Base-by-base conservation (phyloP, 2,888 invertebrate genomes). In the Ptychoptera albimana region DNA sequence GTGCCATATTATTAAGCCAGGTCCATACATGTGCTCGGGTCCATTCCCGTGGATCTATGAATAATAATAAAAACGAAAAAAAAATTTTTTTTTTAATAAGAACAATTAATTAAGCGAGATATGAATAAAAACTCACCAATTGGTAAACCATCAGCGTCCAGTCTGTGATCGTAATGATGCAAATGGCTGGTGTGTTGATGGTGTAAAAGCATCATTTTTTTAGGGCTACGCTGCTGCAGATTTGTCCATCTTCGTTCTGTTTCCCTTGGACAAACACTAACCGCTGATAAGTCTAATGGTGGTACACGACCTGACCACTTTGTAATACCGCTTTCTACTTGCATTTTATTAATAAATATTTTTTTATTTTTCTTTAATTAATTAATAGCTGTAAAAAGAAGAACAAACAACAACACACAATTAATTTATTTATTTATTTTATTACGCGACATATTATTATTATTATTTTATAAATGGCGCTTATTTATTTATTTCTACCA, bases 11-110 rank as follows among this genome's bases (percentile, higher is more conserved):
- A 45, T 65, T 63, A 11, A 77, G 58, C 82, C 83, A 83, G 45
- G 70, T 65, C 45, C 73, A 74, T 2, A 83, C 83, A 54, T 82
- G 76, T 13, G 74, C 71, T 2, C 82, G 70, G 7, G 73, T 71
- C 83, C 83, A 83, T 35, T 72, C 71, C 1, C 82, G 67, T 1
- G 83, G 83, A 63, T 83, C 83, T 75, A 70, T 3, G n/a, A n/a
- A n/a, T n/a, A n/a, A n/a, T n/a, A n/a, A n/a, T n/a, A n/a, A n/a
- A n/a, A n/a, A n/a, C n/a, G n/a, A n/a, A n/a, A n/a, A n/a, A n/a
- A n/a, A n/a, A n/a, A n/a, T n/a, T n/a, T n/a, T n/a, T n/a, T n/a
- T n/a, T n/a, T n/a, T n/a, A n/a, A n/a, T n/a, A n/a, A n/a, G n/a
- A n/a, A n/a, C n/a, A n/a, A n/a, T n/a, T n/a, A n/a, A n/a, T n/a